Evolutionary conservation across 2,113 vertebrate species (phyloP).

Genomic region (Phyllopteryx taeniolatus): DNA sequence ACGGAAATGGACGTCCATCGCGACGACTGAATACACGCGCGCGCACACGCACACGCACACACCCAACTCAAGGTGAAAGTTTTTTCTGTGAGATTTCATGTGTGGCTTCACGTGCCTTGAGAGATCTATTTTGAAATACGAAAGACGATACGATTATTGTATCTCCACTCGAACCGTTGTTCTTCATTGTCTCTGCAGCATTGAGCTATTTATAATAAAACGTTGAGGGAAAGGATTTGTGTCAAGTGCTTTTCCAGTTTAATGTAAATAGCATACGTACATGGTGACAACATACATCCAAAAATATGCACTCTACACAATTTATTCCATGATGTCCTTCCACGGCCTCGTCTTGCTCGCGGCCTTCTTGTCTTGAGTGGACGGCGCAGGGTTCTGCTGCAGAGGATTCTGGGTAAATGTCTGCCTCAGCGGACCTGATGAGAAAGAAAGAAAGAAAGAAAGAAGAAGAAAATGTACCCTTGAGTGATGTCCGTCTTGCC

Average conservation of each 20-base stretch:
- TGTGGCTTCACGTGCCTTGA: slow-evolving; percentile 1
- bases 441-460: not conserved
- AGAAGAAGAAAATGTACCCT: not conserved
- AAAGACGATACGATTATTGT: not conserved
- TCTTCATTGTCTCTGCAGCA: slow-evolving; percentile 20
- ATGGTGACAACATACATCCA: slow-evolving; percentile 13
- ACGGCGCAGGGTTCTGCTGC: slow-evolving; percentile 57
- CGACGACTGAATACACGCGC: slow-evolving; percentile 42
- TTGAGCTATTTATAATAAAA: slow-evolving; percentile 66
- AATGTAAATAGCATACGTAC: slow-evolving; percentile 5
- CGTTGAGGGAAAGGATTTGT: slow-evolving; percentile 7
- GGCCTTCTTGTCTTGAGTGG: slow-evolving; percentile 39
- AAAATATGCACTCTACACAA: slow-evolving; percentile 64
- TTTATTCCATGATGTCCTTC: slow-evolving; percentile 78
- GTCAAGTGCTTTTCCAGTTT: not conserved
- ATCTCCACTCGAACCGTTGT: not conserved
- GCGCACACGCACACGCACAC: not conserved
- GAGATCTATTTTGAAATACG: slow-evolving; percentile 22
- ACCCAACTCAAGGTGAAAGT: slow-evolving; percentile 1
- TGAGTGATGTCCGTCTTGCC: not conserved
- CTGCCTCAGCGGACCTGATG: slow-evolving; percentile 82
- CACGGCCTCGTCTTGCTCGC: slow-evolving; percentile 70
- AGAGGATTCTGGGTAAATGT: slow-evolving; percentile 85
- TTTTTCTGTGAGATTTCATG: slow-evolving; percentile 17
- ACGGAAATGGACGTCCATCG: slow-evolving; percentile 82